Percentiles rank a stretch among this genome's conserved stretches.
Conservation (phyloP, 2,113 vertebrate genomes). For the Gnathonemus longibarbis region DNA sequence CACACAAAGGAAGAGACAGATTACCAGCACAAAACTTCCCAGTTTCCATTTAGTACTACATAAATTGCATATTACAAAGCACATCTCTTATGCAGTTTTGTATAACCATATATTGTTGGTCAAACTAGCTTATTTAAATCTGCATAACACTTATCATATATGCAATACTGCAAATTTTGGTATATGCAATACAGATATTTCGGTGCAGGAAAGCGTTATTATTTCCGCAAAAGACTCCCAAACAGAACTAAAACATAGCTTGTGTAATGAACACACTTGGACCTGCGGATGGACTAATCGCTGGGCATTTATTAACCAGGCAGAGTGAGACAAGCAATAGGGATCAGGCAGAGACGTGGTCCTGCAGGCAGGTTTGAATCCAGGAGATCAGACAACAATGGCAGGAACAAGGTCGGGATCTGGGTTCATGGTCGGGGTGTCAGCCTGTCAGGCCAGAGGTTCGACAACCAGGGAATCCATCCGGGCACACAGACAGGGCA, state of each 20-base stretch:
- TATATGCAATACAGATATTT: neutral
- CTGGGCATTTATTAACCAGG: no score
- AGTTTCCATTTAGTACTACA: neutral
- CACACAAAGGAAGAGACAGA: neutral
- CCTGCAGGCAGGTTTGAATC: no score
- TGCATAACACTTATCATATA: neutral
- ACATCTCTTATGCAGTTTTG: neutral
- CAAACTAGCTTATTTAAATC: neutral
- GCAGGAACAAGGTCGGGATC: no score
- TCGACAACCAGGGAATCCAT: no score
- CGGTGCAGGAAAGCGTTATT: neutral
- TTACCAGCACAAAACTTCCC: neutral
- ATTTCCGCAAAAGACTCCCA: neutral
- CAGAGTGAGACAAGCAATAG: no score
- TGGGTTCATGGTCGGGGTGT: no score
- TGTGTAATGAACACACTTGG: no score
- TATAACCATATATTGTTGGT: neutral
- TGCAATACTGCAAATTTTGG: neutral
- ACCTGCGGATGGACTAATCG: no score
- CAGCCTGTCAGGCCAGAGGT: no score
- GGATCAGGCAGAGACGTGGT: no score
- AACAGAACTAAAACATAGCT: neutral
- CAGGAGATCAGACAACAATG: no score
- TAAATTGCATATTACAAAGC: neutral
- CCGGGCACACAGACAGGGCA: no score